Evolutionary conservation across 2,797 vertebrate genomes (phyloP).

Genomic region (Huso huso): DNA sequence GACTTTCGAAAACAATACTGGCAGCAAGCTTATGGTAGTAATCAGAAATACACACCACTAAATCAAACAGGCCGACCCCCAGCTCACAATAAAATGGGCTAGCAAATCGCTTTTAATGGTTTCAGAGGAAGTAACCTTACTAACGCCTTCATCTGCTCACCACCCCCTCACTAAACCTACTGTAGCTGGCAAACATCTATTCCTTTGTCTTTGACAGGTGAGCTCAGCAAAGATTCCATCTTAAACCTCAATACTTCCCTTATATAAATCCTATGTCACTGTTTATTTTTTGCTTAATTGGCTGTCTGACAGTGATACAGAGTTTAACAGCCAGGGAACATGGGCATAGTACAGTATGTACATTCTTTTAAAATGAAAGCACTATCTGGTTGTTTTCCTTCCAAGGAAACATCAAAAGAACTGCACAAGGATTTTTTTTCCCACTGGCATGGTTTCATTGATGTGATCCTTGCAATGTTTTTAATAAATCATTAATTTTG

Average conservation of each 20-base stretch:
- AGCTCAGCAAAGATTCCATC: no score
- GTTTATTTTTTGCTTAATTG: background rate
- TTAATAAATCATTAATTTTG: background rate
- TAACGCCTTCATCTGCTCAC: no score
- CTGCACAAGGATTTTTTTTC: constrained; percentile 5
- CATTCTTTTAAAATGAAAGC: constrained; percentile 32
- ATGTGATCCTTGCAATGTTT: background rate
- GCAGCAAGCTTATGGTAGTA: constrained; percentile 2
- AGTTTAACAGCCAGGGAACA: constrained; percentile 9
- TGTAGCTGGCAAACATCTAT: constrained; percentile 20
- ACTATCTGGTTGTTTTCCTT: background rate
- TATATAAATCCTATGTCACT: no score
- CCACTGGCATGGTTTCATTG: background rate
- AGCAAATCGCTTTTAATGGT: background rate
- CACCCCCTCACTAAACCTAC: constrained; percentile 1
- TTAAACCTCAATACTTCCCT: no score
- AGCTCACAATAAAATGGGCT: constrained; percentile 26
- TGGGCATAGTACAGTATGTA: background rate
- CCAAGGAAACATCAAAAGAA: background rate
- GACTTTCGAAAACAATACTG: no score
- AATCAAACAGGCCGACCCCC: constrained; percentile 14
- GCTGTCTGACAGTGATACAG: constrained; percentile 13
- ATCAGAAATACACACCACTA: constrained; percentile 13
- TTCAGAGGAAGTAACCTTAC: no score
- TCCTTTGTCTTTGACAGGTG: no score